Base-by-base conservation (phyloP, 2,888 invertebrate genomes). In the Caenorhabditis panamensis region DNA sequence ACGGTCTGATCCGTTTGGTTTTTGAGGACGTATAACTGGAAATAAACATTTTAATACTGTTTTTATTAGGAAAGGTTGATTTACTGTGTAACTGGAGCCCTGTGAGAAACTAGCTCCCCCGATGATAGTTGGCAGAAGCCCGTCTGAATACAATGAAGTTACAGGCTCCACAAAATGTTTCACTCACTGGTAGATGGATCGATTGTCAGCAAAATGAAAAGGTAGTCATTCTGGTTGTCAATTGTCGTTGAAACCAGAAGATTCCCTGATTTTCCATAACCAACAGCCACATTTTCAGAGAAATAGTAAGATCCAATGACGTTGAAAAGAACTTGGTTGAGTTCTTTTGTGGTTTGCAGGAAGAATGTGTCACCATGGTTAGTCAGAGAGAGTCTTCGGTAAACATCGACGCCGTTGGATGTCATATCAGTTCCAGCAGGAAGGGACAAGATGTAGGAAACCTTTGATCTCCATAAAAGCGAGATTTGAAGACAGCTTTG, bases 391-490 rank as follows among this genome's bases (percentile, higher is more conserved):
- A 71, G 54, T 13, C 71, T 26, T 62, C 71, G 41, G 62, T 71
- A 71, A 1, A 71, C 71, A 24, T 71, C 71, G 2, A 62, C 56
- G 22, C 62, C 62, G 47, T 71, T 36, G 2, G 71, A 56, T 9
- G 71, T 53, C 18, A 31, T 31, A 9, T 71, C 71, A 5, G 47
- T 28, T 20, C 31, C 62, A 1, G 26, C 1, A 5, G 71, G 71
- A 53, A 71, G 24, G 1, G 53, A 53, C 3, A 71, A 20, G 28
- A 71, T 54, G 62, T 62, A 71, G 0, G 53, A 61, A 3, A 76
- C 80, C 56, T 72, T 81, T 26, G 67, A 77, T 72, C 81, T 72
- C 81, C 81, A 81, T 31, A 81, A 62, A 71, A 81, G 71, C 53
- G 81, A 62, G 58, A 72, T 72, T 51, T 77, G 77, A 24, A 71